A percentile compares a stretch with the other conserved stretches of the same genome.
These are phyloP conservation scores for Neosilurus hyrtlii DNA, from an alignment of 2,797 vertebrate genomes.

Conservation along the genomic window DNA sequence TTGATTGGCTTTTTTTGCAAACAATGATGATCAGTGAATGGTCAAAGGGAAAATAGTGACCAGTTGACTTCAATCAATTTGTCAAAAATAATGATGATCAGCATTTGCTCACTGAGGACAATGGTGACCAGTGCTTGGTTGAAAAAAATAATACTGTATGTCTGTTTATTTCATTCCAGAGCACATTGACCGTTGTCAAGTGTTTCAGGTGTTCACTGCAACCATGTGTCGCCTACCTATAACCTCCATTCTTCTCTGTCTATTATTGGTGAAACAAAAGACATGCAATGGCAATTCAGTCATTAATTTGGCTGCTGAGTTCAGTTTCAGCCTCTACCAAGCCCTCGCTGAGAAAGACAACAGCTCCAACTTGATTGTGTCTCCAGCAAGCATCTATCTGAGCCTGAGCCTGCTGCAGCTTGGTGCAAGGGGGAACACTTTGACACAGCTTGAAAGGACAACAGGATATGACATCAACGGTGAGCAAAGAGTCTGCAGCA, in stretches of 20 bases:
- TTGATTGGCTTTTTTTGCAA: background rate
- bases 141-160: background rate
- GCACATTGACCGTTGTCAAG: background rate
- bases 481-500: slow-evolving; percentile 57
- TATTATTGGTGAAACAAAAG: slow-evolving; percentile 65
- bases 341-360: slow-evolving; percentile 67
- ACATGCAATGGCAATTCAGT: slow-evolving; percentile 64
- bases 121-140: too few relatives aligned
- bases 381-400: slow-evolving; percentile 76
- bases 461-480: slow-evolving; percentile 82
- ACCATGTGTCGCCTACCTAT: slow-evolving; percentile 68
- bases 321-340: slow-evolving; percentile 78
- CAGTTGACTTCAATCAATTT: background rate
- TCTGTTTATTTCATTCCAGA: background rate
- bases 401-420: slow-evolving; percentile 85
- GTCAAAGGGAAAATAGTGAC: background rate
- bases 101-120: too few relatives aligned
- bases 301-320: slow-evolving; percentile 73
- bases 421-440: slow-evolving; percentile 81
- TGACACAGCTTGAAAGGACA: slow-evolving; percentile 74
- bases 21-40: background rate
- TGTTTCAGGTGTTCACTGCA: background rate
- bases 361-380: slow-evolving; percentile 79
- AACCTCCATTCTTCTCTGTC: slow-evolving; percentile 66
- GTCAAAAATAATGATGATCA: too few relatives aligned